Base-by-base conservation (phyloP, 2,113 vertebrate genomes). In the Polypterus senegalus region DNA sequence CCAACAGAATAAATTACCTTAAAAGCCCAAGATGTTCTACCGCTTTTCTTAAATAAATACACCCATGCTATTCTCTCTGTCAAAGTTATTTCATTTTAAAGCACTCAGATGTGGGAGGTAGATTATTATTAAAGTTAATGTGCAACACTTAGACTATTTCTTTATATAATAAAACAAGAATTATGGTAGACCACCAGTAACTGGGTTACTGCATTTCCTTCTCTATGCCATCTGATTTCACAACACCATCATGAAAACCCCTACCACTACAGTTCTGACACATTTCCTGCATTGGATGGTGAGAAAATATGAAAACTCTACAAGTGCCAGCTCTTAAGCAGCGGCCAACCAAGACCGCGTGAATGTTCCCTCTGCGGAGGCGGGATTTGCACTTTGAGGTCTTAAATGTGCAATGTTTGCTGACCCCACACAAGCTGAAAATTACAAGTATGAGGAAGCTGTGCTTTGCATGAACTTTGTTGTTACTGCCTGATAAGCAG, bases 341-440 rank as follows among this genome's bases (percentile, higher is more conserved):
- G 27, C 9, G 27, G 7, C 27, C 9, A 54, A 4, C 3, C 60
- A 57, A 54, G 43, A 54, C 43, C 10, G 59, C 52, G 57, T 51
- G 49, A 54, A 8, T 53, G 11, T 9, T 27, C 71, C 66, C 61
- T 69, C 71, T 71, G 78, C 65, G 69, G 71, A 80, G 68, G 59
- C 54, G 10, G 56, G 56, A 58, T 45, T 45, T 58, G 56, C 43
- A 6, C 43, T 58, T 58, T 58, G 56, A 58, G 56, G 56, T 58
- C 56, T 43, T 6, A 45, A 43, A 5, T 58, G 56, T 5, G 44
- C 43, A 27, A 7, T 58, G 7, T n/a, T 11, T 56, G 27, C 9
- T 58, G 27, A 45, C 56, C 27, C 27, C 56, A 58, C 56, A 45
- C 56, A 58, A 45, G 46, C 44, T 58, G 56, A 8, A 58, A 58